These are phyloP conservation scores for Epistrophella euchroma DNA, from an alignment of 2,888 invertebrate species.

Conservation along the genomic window DNA sequence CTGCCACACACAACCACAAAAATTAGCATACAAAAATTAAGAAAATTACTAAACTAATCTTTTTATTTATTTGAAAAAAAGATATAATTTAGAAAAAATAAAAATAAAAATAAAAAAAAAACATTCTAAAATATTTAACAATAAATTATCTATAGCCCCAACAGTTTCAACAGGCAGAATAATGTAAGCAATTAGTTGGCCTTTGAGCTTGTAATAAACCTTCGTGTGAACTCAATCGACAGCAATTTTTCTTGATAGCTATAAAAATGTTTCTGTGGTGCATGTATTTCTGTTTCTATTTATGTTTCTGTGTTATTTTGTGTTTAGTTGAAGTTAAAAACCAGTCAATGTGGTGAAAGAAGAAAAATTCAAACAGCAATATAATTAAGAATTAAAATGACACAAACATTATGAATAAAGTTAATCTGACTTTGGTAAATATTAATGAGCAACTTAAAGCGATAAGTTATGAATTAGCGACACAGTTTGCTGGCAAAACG, in stretches of 20 bases:
- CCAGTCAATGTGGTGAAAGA: conserved; percentile 51
- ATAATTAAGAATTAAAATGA: conserved; percentile 76
- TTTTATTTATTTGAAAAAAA: conserved; percentile 66
- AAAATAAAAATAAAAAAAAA: conserved; percentile 47
- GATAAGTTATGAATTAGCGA: conserved; percentile 71
- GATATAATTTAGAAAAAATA: conserved; percentile 23
- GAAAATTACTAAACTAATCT: conserved; percentile 65
- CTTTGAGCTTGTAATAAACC: conserved; percentile 71
- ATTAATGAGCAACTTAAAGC: conserved; percentile 72
- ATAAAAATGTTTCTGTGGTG: neutral
- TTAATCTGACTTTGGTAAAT: conserved; percentile 70
- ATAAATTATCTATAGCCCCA: conserved; percentile 67
- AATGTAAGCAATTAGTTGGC: conserved; percentile 74
- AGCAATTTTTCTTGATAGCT: conserved; percentile 37
- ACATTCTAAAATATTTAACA: conserved; percentile 48
- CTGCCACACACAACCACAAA: conserved; percentile 7
- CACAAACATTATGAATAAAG: conserved; percentile 75
- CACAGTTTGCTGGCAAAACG: conserved; percentile 31
- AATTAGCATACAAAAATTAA: conserved; percentile 66
- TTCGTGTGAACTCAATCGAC: conserved; percentile 68
- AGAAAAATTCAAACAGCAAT: conserved; percentile 61
- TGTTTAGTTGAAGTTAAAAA: neutral
- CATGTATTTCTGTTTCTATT: neutral
- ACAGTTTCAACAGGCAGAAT: conserved; percentile 62
- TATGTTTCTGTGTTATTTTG: neutral